Evolutionary conservation across 2,888 invertebrate species (phyloP), one percentile per base, ranked within the genome.

Genomic region (Podabrus alpinus): DNA sequence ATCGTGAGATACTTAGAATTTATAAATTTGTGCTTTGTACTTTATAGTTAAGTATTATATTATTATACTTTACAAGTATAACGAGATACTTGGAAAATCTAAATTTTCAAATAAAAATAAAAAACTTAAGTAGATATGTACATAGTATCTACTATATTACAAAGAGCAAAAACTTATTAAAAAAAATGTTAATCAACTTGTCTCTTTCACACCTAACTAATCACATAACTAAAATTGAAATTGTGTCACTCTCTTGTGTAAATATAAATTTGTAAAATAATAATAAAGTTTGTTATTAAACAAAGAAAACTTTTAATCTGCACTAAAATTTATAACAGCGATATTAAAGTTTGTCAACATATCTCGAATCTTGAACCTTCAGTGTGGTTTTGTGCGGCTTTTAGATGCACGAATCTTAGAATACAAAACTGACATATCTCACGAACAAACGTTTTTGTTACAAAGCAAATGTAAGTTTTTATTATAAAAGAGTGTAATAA

Each of bases 401-500:
- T 64, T 64, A 21, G 62, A 64, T 64, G 17, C 19, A 64, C 62
- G 19, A 64, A 64, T 64, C 62, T 19, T 21, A 13, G 62, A 64
- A 64, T 64, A 64, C 62, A 64, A 60, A 45, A 59, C 60, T 24
- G 60, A 45, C 69, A 61, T 69, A 19, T 69, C 60, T 61, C 15
- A 64, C 62, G 19, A 25, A 59, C 69, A 66, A 73, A 69, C 64
- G 73, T 73, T 29, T 29, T 29, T n/a, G 15, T 61, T 17, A 62
- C 72, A 72, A 72, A 68, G 68, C 67, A 66, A 25, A 72, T 67
- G 68, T 68, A 67, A 68, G 68, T 68, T 73, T 69, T 59, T 29
- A 68, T 17, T 29, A 68, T 29, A 59, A 69, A 73, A 73, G 73
- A 73, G 69, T 25, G 73, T 69, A 69, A 66, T 69, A 66, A 66